Evolutionary conservation across 2,797 vertebrate species (phyloP), one percentile per base, ranked within the genome.

Genomic region (Brachyalestes nurse): DNA sequence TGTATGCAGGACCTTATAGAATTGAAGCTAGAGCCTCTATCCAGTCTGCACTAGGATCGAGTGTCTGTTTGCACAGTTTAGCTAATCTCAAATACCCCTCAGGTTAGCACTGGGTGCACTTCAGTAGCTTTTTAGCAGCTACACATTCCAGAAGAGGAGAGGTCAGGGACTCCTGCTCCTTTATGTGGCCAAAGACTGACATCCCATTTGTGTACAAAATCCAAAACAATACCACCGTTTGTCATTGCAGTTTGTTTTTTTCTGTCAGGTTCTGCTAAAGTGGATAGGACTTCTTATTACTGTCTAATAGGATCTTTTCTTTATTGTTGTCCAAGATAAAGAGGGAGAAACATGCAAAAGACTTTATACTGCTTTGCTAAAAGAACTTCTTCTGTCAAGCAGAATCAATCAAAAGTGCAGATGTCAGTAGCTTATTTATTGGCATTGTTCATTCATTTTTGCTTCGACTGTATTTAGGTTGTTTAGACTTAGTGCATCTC

Each of bases 141-240:
- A 45, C 71, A 47, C 67, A 66, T 67, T 78, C 75, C 61, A 28
- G 4, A 4, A 2, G 47, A 34, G 58, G 28, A 23, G 38, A 62
- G 47, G 14, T 62, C 49, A 60, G 38, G 45, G 61, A 38, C 0
- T 6, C 7, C 28, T 25, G 4, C 38, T 17, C 17, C 72, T n/a
- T 21, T 78, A n/a, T 38, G 62, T 16, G 25, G 10, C 69, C 16
- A 0, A 69, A 45, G 55, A 51, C 60, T 51, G 1, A 51, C 60
- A 65, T 61, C 61, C 28, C 65, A 45, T 21, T 34, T 58, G 77
- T 65, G 71, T 34, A 34, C 25, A 72, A 42, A 72, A 79, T 84
- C 78, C 85, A 85, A 67, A 88, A 90, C 86, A 87, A 87, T 85
- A 79, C 58, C 2, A 47, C 40, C 80, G 73, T 40, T 87, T 91